A percentile compares a stretch with the other conserved stretches of the same genome.
Evolutionary conservation across 2,113 vertebrate species (phyloP).

Genomic region (Upupa epops): DNA sequence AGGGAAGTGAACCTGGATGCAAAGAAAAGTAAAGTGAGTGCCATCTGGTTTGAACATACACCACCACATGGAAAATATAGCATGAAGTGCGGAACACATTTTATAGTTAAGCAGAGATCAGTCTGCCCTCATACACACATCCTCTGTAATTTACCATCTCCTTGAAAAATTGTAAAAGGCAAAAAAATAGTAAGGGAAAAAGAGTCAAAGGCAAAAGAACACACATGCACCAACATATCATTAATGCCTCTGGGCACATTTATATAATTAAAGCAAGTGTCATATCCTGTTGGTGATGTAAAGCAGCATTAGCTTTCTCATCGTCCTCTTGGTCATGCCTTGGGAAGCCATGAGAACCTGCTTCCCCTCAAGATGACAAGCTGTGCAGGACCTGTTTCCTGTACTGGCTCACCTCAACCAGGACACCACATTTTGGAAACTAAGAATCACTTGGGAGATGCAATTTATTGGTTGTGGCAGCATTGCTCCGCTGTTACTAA

Average conservation of each 20-base stretch:
- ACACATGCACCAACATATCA: background rate
- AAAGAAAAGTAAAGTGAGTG: constrained; percentile 19
- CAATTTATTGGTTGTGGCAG: background rate
- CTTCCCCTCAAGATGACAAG: background rate
- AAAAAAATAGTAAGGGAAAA: background rate
- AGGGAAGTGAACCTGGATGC: constrained; percentile 85
- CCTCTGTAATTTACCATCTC: background rate
- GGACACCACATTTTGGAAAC: background rate
- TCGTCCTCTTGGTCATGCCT: background rate
- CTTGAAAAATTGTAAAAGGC: background rate
- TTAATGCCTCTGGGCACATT: background rate
- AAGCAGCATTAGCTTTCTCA: constrained; percentile 30
- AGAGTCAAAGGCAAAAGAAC: background rate
- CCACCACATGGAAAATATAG: background rate
- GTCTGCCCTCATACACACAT: background rate
- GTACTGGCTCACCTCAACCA: background rate
- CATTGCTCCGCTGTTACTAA: background rate
- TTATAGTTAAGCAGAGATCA: background rate
- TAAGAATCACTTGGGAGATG: background rate
- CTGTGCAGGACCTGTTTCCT: background rate
- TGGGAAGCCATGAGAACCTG: background rate
- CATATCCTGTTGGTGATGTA: constrained; percentile 29
- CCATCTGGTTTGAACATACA: background rate
- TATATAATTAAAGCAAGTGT: constrained; percentile 14
- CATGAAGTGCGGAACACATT: background rate